Base-by-base conservation (phyloP, 2,113 vertebrate genomes). In the Lagopus muta region DNA sequence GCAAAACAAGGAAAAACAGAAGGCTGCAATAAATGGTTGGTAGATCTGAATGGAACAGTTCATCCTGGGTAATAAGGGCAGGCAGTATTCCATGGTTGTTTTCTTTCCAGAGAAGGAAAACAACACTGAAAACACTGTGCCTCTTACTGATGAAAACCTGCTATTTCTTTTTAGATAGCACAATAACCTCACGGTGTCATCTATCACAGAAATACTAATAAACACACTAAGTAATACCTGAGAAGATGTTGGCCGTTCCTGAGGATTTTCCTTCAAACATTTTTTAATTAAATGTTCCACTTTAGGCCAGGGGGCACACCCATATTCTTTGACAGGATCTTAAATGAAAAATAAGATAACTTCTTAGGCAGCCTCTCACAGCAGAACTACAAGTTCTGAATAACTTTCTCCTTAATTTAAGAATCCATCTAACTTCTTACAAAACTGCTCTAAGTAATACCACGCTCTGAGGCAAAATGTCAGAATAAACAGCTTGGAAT, bases 311-410 rank as follows among this genome's bases (percentile, higher is more conserved):
- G 99, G 98, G 2, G 97, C 91, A 96, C 98, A 99, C 22, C 98
- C 97, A 74, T 99, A 99, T 95, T 99, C 98, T 96, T 98, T 98
- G 11, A 99, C 98, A 80, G 99, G 99, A 98, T 99, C 99, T 99
- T 95, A 83, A 97, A 96, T 24, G 79, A 64, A 89, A 92, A 96
- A 83, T 82, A 11, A 72, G 9, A 3, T 58, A 82, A 93, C 8
- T 88, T 67, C 43, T 70, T 90, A 76, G 65, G 2, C 4, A 45
- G 16, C 64, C 30, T 57, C 94, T 55, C 69, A 34, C 8, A 64
- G 62, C 28, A 93, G 54, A 80, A 85, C 47, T 22, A 3, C 40
- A 25, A 72, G 8, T 74, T 85, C 34, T 81, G 27, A 86, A 30
- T 47, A 78, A 82, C 21, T 7, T 60, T 47, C 9, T 73, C 79